Evolutionary conservation across 1,140 invertebrate species (phyloP).

Genomic region (Drosophila grimshawi): DNA sequence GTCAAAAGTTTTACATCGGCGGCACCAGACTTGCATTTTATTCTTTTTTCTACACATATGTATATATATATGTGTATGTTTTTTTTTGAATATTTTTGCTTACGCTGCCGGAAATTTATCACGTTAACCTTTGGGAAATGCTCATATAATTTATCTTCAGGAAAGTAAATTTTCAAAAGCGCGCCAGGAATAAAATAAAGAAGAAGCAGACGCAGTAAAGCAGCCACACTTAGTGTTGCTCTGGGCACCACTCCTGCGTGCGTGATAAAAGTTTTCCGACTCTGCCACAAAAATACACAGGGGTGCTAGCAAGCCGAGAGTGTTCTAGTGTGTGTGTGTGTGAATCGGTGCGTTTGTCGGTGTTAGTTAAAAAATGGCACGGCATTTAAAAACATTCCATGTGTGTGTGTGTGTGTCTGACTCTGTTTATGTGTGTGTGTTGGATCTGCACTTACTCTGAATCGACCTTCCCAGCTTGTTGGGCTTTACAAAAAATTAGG

Average conservation of each 20-base stretch:
- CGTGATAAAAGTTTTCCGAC: slow-evolving; percentile 61
- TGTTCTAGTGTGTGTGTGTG: neutral
- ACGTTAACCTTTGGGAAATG: slow-evolving; percentile 82
- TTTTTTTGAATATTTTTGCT: slow-evolving; percentile 70
- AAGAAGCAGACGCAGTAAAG: slow-evolving; percentile 4
- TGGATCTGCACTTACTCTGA: slow-evolving; percentile 33
- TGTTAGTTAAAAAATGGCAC: slow-evolving; percentile 64
- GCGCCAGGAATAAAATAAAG: slow-evolving; percentile 38
- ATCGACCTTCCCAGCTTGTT: slow-evolving; percentile 35
- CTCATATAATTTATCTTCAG: slow-evolving; percentile 82
- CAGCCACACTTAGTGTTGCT: slow-evolving; percentile 31
- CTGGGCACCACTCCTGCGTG: slow-evolving; percentile 36
- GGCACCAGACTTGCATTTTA: slow-evolving; percentile 63
- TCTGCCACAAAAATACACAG: slow-evolving; percentile 69
- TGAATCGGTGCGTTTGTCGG: slow-evolving; percentile 28
- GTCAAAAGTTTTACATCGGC: slow-evolving; percentile 43
- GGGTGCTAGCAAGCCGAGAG: slow-evolving; percentile 40
- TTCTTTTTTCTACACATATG: slow-evolving; percentile 22
- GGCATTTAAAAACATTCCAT: slow-evolving; percentile 60
- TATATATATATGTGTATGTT: slow-evolving; percentile 29
- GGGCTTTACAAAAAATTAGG: slow-evolving; percentile 70
- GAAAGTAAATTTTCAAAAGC: slow-evolving; percentile 73
- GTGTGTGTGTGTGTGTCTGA: slow-evolving; percentile 5
- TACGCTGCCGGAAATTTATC: slow-evolving; percentile 79
- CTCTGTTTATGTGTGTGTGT: slow-evolving; percentile 24